These are phyloP conservation scores for Anser brachyrhynchus DNA, from an alignment of 2,113 vertebrate species.

Conservation along the genomic window DNA sequence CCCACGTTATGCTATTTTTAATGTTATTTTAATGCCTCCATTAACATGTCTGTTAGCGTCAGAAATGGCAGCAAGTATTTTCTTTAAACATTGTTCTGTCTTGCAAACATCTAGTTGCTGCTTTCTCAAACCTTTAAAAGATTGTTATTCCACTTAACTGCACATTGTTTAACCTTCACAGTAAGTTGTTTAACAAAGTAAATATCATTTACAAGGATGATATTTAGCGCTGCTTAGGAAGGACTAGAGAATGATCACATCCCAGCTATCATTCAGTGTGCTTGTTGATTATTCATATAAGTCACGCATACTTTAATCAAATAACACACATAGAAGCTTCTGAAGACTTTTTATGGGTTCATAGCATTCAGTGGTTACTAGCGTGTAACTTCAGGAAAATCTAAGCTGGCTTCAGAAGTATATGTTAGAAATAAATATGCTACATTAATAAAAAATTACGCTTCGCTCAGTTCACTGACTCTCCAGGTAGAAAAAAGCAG, in stretches of 20 bases:
- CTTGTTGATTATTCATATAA: not conserved
- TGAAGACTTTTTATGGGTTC: rapidly evolving
- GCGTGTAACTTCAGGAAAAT: not conserved
- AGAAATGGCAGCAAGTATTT: not conserved
- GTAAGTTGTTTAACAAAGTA: not conserved
- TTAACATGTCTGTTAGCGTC: not conserved
- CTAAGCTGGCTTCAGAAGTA: not conserved
- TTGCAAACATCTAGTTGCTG: not conserved
- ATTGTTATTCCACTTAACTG: not conserved
- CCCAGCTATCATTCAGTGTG: not conserved
- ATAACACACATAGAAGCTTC: rapidly evolving
- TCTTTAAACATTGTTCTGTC: not conserved
- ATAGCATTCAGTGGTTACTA: not conserved
- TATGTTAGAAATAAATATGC: not conserved
- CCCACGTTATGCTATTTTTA: not conserved
- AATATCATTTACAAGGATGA: not conserved
- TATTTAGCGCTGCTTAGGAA: not conserved
- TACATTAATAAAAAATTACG: not conserved
- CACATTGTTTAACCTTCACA: not conserved
- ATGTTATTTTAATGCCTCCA: not conserved
- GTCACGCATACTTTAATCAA: not conserved
- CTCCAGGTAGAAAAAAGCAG: not conserved
- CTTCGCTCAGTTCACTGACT: not conserved
- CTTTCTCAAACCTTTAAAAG: not conserved
- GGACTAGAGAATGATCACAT: not conserved